phyloP scores from a whole-genome alignment of 2,888 invertebrate genomes.

The Brenthis ino region DNA sequence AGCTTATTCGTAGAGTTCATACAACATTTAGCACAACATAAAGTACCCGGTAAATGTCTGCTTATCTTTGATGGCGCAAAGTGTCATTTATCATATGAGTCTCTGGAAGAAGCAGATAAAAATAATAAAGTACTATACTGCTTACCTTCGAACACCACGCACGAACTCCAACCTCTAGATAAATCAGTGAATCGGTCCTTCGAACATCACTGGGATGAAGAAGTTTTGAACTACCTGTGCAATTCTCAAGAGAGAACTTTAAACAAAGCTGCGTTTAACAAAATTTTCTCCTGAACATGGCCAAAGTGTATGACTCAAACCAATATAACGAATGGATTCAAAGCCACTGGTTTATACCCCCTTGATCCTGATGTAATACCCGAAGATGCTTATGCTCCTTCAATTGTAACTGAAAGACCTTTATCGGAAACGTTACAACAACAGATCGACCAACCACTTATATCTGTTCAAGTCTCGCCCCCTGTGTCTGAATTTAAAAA shows the following conservation, averaged over 20 bases:
- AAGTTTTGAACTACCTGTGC: neutral
- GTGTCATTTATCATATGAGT: no score
- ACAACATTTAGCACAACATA: neutral
- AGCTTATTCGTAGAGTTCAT: neutral
- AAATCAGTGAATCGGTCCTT: conserved; percentile 15
- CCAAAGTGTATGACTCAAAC: conserved; percentile 37
- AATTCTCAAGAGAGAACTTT: conserved; percentile 28
- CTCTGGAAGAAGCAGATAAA: no score
- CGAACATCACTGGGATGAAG: conserved; percentile 18
- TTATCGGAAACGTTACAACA: conserved; percentile 31
- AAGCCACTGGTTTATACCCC: conserved; percentile 39
- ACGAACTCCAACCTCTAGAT: conserved; percentile 38
- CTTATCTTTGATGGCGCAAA: no score
- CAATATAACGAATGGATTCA: conserved; percentile 41
- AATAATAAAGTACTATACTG: no score
- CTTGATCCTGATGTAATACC: conserved; percentile 38
- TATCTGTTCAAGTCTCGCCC: conserved; percentile 32
- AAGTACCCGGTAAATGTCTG: neutral
- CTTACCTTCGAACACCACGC: conserved; percentile 24
- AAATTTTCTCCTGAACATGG: conserved; percentile 38
- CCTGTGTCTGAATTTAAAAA: conserved; percentile 35
- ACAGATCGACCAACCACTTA: conserved; percentile 26
- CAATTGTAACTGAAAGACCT: conserved; percentile 37
- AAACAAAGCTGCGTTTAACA: conserved; percentile 39
- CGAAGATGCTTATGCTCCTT: conserved; percentile 38